Base-by-base conservation (phyloP, 1,140 invertebrate species). In the Brachionus paranguensis region DNA sequence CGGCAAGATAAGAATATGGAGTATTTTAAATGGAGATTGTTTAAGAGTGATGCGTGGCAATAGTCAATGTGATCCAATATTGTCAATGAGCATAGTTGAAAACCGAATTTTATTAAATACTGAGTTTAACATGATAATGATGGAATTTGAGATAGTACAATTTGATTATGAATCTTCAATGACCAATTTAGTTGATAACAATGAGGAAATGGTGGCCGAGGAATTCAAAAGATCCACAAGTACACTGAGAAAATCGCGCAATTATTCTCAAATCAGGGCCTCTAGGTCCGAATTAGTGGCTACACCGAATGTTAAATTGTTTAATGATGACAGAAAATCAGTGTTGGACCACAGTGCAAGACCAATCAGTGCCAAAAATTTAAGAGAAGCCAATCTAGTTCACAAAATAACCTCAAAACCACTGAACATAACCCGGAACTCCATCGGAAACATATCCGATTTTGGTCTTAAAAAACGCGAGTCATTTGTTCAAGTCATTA, bases 41-140 rank as follows among this genome's bases (percentile, higher is more conserved):
- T 88, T 88, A 85, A 86, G 89, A 27, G 89, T 90, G 41, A 89
- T 89, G 88, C 74, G 89, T 45, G 89, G 89, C 60, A 90, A 89
- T 85, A 89, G 88, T 84, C 86, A 86, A 20, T 89, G 88, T 86
- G 89, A 89, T 85, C 88, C 89, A 8, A 88, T 90, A 24, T 68
- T 83, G 83, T 85, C 83, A 50, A 85, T 87, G 17, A 70, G 33
- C 14, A 83, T 83, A 65, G 43, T 70, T 50, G 41, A 70, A 11
- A 68, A 83, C 85, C 89, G 88, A 85, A 87, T 90, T 37, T 87
- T 88, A 7, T 79, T 90, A 50, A 90, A 90, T 81, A 90, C 89
- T 7, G 84, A 86, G 24, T 86, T 85, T 74, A 89, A 88, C 74
- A 72, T 90, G 60, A 85, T 90, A 53, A 86, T 88, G 83, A 85